A percentile compares a stretch with the other conserved stretches of the same genome.
Evolutionary conservation across 53 echinoderm and acorn worm species (phyloP).

Genomic region (Holothuria scabra): DNA sequence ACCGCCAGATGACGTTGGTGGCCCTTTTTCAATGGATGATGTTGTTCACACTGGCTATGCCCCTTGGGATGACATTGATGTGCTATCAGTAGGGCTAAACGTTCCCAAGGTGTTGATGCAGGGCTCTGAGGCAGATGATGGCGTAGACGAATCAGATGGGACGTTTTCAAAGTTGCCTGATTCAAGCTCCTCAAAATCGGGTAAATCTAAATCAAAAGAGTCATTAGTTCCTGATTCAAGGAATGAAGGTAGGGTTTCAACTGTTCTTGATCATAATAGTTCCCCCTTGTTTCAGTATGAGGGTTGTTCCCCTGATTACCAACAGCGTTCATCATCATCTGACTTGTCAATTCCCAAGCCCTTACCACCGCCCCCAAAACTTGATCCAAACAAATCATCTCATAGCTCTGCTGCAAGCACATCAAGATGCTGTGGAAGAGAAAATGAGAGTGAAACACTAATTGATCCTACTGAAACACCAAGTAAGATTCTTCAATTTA

Average conservation of each 20-base stretch:
- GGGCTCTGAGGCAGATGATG: conserved; percentile 15
- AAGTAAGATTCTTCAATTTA: not conserved
- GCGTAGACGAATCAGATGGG: conserved; percentile 24
- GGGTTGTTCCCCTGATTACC: not conserved
- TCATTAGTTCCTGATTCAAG: not conserved
- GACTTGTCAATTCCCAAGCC: not conserved
- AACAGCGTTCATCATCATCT: conserved; percentile 30
- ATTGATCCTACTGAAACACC: not conserved
- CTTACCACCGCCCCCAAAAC: not conserved
- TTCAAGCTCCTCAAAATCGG: conserved; percentile 7
- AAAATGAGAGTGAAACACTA: not conserved
- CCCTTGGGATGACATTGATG: conserved; percentile 27
- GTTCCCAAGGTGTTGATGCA: conserved; percentile 21
- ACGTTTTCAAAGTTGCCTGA: conserved; percentile 1
- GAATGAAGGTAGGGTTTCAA: not conserved
- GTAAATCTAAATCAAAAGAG: not conserved
- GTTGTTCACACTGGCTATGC: not conserved
- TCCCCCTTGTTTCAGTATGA: conserved; percentile 1
- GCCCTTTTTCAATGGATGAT: not conserved
- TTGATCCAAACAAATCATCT: no score
- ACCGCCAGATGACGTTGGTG: not conserved
- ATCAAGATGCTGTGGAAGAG: not conserved
- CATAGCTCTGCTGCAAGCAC: no score
- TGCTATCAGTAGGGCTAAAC: not conserved
- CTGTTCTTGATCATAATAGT: not conserved